phyloP scores from a whole-genome alignment of 2,888 invertebrate genomes.

The Beris chalybata region DNA sequence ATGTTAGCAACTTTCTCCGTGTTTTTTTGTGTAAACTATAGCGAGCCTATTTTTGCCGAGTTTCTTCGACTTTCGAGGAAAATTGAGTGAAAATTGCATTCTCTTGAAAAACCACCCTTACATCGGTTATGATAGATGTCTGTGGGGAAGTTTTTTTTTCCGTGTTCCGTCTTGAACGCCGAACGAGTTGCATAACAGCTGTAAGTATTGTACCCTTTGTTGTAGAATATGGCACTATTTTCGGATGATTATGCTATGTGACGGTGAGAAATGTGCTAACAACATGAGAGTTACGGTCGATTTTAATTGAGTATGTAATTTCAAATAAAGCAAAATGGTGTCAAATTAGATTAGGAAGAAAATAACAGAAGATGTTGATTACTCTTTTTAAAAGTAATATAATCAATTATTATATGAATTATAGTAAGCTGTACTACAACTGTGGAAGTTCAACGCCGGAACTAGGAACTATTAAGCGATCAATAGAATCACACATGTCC shows the following conservation, averaged over 20 bases:
- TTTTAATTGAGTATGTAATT: too few relatives aligned
- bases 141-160: not conserved
- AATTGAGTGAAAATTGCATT: slow-evolving; percentile 36
- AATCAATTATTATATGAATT: too few relatives aligned
- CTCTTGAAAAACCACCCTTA: slow-evolving; percentile 25
- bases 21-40: slow-evolving; percentile 16
- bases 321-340: too few relatives aligned
- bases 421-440: too few relatives aligned
- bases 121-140: slow-evolving; percentile 21
- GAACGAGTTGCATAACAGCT: slow-evolving; percentile 33
- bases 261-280: slow-evolving; percentile 20
- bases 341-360: too few relatives aligned
- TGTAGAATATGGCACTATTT: slow-evolving; percentile 13
- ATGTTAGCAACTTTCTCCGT: slow-evolving; percentile 30
- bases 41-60: slow-evolving; percentile 25
- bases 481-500: too few relatives aligned
- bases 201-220: slow-evolving; percentile 17
- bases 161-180: not conserved
- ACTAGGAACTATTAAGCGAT: too few relatives aligned
- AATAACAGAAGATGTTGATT: too few relatives aligned
- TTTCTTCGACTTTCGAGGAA: slow-evolving; percentile 26
- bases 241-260: slow-evolving; percentile 10
- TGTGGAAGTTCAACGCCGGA: too few relatives aligned
- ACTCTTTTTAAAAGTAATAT: too few relatives aligned
- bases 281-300: slow-evolving; percentile 11